Evolutionary conservation across 1,140 invertebrate species (phyloP).

Genomic region (Drosophila guanche): DNA sequence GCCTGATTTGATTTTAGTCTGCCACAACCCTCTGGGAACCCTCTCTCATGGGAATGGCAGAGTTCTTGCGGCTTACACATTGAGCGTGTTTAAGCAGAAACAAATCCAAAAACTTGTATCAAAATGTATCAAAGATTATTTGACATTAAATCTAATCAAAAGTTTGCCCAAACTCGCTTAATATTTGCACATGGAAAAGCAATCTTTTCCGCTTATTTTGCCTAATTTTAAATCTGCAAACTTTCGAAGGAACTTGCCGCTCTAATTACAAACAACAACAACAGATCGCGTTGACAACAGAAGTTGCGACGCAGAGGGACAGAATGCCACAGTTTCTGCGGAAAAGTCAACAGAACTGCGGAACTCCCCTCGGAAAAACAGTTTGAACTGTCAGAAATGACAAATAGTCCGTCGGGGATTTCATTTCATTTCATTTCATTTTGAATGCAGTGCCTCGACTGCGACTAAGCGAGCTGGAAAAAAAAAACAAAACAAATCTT

Average conservation of each 20-base stretch:
- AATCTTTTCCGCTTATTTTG: neutral
- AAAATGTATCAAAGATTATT: no score
- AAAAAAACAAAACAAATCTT: conserved; percentile 48
- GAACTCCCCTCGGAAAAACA: conserved; percentile 25
- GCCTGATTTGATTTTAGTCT: conserved; percentile 75
- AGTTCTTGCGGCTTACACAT: no score
- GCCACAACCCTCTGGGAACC: conserved; percentile 31
- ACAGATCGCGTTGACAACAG: conserved; percentile 61
- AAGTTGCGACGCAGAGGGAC: conserved; percentile 61
- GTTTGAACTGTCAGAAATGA: conserved; percentile 78
- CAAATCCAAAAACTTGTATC: no score
- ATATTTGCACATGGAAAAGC: no score
- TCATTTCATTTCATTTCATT: conserved; percentile 79
- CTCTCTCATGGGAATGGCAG: no score
- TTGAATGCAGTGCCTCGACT: conserved; percentile 59
- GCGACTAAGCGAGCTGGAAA: conserved; percentile 52
- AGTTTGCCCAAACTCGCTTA: no score
- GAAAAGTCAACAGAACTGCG: conserved; percentile 29
- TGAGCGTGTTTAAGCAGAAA: no score
- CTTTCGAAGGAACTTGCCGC: conserved; percentile 21
- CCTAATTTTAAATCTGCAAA: neutral
- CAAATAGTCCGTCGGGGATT: conserved; percentile 74
- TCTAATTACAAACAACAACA: conserved; percentile 75
- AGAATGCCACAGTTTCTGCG: conserved; percentile 54
- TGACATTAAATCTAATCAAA: no score